Evolutionary conservation across 1,140 invertebrate species (phyloP), one percentile per base, ranked within the genome.

Genomic region (Micrasema minimum): DNA sequence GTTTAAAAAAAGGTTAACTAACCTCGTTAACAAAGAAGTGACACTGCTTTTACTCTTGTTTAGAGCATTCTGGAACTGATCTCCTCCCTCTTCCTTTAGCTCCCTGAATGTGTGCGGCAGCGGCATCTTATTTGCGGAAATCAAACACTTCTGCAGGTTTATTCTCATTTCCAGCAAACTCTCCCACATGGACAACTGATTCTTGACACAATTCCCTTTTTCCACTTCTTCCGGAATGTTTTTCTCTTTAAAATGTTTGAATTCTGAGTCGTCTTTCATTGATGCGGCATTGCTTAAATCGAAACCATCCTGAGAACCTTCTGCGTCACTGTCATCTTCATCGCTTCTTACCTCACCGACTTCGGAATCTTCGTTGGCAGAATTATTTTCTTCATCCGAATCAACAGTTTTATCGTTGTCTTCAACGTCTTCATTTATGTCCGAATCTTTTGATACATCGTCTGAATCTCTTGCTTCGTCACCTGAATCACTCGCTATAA

Each of bases 121-220:
- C 9, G 94, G 95, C 79, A 96, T 85, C 77, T 89, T 89, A 82
- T 97, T 97, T 2, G 89, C 87, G 22, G 85, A 85, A 50, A 85
- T 79, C 31, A 96, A 78, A 76, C 90, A 88, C 80, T 94, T 94
- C 79, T 97, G 95, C 3, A 96, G 79, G 77, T 93, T 91, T 72
- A 97, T 96, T 74, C 95, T 85, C 76, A 90, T 85, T 81, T 97
- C 93, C 14, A 96, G 77, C 1, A 96, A 79, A 68, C 86, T 89
- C 80, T 96, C 95, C 93, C 93, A 96, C 0, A 96, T 77, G 68
- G 87, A 83, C 11, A 93, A 77, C 78, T 96, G 93, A 79, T 90
- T 91, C 80, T 87, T 87, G 1, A 94, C 89, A 78, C 89, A 89
- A n/a, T 86, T 82, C 31, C 91, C 92, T 83, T 94, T 95, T 76